Conservation (phyloP, 1,140 invertebrate genomes). For the Pogonognathellus flavescens region DNA sequence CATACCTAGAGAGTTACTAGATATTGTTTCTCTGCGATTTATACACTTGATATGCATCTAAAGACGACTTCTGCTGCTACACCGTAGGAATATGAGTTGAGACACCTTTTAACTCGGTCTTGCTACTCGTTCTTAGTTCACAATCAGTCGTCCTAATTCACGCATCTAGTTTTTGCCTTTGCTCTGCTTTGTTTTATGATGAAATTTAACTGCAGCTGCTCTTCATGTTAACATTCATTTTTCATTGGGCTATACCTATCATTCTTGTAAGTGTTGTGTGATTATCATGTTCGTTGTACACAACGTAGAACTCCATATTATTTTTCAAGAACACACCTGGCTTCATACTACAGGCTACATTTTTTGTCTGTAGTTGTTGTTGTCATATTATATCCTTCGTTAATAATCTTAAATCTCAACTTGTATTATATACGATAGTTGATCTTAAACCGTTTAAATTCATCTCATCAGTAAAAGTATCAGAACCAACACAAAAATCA, state of each 20-base stretch:
- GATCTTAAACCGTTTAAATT: too few species aligned
- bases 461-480: constrained; percentile 14
- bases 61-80: not conserved
- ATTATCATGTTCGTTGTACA: too few species aligned
- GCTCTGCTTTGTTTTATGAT: constrained; percentile 37
- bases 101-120: constrained; percentile 42
- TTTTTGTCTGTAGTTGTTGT: too few species aligned
- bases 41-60: not conserved
- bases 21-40: not conserved
- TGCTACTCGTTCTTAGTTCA: constrained; percentile 9
- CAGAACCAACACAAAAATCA: not conserved
- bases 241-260: not conserved
- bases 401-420: too few species aligned
- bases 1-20: not conserved
- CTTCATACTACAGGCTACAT: not conserved
- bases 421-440: too few species aligned
- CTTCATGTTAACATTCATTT: not conserved
- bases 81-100: not conserved
- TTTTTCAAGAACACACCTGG: not conserved
- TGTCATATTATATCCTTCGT: too few species aligned
- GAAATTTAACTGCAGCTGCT: constrained; percentile 10
- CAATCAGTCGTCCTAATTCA: constrained; percentile 48
- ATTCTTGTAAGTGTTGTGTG: not conserved
- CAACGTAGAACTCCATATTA: too few species aligned
- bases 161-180: constrained; percentile 41